Evolutionary conservation across 2,888 invertebrate genomes (phyloP), one percentile per base, ranked within the genome.

Genomic region (Cephus spinipes): DNA sequence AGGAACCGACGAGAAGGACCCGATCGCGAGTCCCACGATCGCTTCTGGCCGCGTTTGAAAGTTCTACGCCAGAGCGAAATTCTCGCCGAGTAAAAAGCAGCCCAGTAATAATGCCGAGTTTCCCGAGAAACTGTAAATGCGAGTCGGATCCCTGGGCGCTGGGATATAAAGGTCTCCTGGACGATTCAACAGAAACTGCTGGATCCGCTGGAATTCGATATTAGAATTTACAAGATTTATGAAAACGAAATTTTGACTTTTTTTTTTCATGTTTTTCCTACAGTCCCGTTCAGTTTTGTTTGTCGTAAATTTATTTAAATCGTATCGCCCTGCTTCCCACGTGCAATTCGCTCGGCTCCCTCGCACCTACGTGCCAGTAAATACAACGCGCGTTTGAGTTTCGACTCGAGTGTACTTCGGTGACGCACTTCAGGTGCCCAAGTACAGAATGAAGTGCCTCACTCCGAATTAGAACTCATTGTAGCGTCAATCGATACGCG

Each of bases 401-500:
- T 71, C 71, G 15, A 32, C 31, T 71, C 12, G 9, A 71, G 71
- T 32, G 71, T 31, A 15, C 71, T 71, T 71, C 71, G 30, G 32
- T 71, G 31, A 33, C 71, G 71, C 71, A 71, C 71, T 71, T 71
- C 71, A 33, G 12, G 6, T 12, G 71, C 12, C 71, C 23, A 71
- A 71, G 31, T 71, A 31, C 31, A 30, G 32, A 31, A 33, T 23
- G 31, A 71, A 71, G 71, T 33, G 71, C 71, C 12, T 78, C 74
- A 79, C 83, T 76, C 76, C 74, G 78, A 85, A 84, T 83, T 76
- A 81, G 83, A 80, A 78, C 76, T 76, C 79, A 74, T 30, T 75
- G 85, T 75, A 79, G 82, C 83, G 81, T 79, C 79, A 83, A 81
- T 81, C 80, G 80, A 71, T 71, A 71, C 55, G 23, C 9, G 2